phyloP scores from a whole-genome alignment of 2,888 invertebrate species.

The Trissolcus brochymenae region DNA sequence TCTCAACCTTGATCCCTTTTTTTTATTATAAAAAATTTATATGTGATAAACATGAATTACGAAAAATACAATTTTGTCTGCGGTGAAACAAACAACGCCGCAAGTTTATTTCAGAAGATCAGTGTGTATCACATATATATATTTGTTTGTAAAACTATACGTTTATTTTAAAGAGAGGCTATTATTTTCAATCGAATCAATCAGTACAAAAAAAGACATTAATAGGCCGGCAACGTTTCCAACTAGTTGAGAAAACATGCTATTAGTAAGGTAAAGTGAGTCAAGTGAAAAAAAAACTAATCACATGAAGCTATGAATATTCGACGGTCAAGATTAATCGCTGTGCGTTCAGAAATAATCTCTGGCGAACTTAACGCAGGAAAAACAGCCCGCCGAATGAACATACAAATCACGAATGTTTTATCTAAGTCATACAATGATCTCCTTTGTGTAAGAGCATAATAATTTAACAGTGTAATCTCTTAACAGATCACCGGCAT shows the following conservation, averaged over 20 bases:
- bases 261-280: conserved; percentile 38
- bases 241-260: conserved; percentile 15
- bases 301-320: conserved; percentile 23
- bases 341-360: conserved; percentile 38
- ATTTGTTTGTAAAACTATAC: no score
- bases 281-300: conserved; percentile 1
- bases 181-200: no score
- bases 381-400: conserved; percentile 38
- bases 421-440: conserved; percentile 50
- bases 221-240: conserved; percentile 9
- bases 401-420: conserved; percentile 43
- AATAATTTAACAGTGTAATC: conserved; percentile 42
- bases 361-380: conserved; percentile 26
- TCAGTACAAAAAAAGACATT: background rate
- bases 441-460: conserved; percentile 39
- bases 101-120: no score
- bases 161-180: no score
- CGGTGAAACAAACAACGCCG: no score
- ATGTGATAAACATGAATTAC: background rate
- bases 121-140: background rate
- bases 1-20: background rate
- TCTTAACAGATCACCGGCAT: conserved; percentile 47
- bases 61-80: no score
- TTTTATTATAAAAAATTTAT: background rate
- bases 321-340: conserved; percentile 37